Evolutionary conservation across 2,888 invertebrate species (phyloP), one percentile per base, ranked within the genome.

Genomic region (Drosophila maculinotata): DNA sequence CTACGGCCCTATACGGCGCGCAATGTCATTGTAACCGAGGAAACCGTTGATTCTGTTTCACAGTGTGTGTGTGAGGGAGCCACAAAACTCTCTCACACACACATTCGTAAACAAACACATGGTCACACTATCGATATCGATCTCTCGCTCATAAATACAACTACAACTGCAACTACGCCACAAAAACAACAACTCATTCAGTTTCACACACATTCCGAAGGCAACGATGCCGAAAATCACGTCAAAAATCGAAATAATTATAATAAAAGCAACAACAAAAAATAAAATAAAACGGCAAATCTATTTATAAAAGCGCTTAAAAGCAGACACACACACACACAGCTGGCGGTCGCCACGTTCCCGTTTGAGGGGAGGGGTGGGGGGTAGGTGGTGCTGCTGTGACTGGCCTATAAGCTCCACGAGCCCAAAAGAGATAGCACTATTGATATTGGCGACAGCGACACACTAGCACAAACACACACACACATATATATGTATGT

Each of bases 281-380:
- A 76, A 76, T 79, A 63, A 75, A 57, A 69, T 79, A 80, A 79
- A 83, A 69, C 76, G 79, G 81, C 80, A 73, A 85, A 73, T 89
- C 89, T 90, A 89, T 90, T 90, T 90, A 80, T 90, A 90, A 85
- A 87, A 85, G 70, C 76, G 79, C 79, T 81, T 83, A 76, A 83
- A 74, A 79, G 67, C 76, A 79, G 71, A 75, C 48, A 71, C 65
- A 69, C 38, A 49, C 31, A 52, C 23, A 57, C 51, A 45, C 67
- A 67, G 77, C 67, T 67, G 74, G 53, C 67, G 60, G 69, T 66
- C 75, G 67, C 76, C 69, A 71, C 67, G 60, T 69, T 77, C 78
- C 64, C 58, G 73, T 73, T 64, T 31, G 39, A 59, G 70, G 56
- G 63, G n/a, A 20, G 20, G 20, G 2, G 20, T 20, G n/a, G 17